Base-by-base conservation (phyloP, 2,888 invertebrate genomes). In the Adela reaumurella region DNA sequence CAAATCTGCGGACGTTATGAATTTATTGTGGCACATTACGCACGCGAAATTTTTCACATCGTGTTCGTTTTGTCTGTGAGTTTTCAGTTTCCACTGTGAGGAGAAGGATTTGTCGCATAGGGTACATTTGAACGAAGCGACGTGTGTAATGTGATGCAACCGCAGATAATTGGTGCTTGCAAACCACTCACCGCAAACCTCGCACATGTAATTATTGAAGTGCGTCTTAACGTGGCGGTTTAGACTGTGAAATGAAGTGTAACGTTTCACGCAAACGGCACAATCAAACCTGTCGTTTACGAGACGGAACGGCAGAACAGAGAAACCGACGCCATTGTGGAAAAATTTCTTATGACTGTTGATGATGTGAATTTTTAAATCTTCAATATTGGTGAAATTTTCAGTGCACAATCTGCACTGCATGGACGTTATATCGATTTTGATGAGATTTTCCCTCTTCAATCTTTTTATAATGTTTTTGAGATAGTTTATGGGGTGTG, bases 121-220 rank as follows among this genome's bases (percentile, higher is more conserved):
- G 2, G 29, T 29, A 20, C 48, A 48, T 6, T 43, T 17, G 35
- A 29, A 48, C 2, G 3, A 10, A 8, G 17, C 43, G 6, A 3
- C 6, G 14, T 18, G 28, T 11, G n/a, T 16, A 17, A 24, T 43
- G 16, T 48, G 17, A 43, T 47, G 47, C n/a, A 19, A 6, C 10
- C 11, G 10, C 5, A 47, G 16, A 6, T 14, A 11, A 11, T 11
- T 19, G 11, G 24, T 14, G 8, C 14, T 11, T 16, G 18, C 58
- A 19, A 67, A 73, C 1, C 67, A 63, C 47, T 67, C 70, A 0
- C 70, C 71, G 43, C 73, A 73, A 2, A 62, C 60, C 45, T 70
- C 68, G 46, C 73, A 73, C 0, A 66, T 67, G 49, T 60, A 24
- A 24, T 66, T 65, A 8, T 59, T 59, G 49, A 62, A 73, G 52